A percentile compares a stretch with the other conserved stretches of the same genome.
Conservation (phyloP, 2,113 vertebrate genomes). For the Panthera leo region DNA sequence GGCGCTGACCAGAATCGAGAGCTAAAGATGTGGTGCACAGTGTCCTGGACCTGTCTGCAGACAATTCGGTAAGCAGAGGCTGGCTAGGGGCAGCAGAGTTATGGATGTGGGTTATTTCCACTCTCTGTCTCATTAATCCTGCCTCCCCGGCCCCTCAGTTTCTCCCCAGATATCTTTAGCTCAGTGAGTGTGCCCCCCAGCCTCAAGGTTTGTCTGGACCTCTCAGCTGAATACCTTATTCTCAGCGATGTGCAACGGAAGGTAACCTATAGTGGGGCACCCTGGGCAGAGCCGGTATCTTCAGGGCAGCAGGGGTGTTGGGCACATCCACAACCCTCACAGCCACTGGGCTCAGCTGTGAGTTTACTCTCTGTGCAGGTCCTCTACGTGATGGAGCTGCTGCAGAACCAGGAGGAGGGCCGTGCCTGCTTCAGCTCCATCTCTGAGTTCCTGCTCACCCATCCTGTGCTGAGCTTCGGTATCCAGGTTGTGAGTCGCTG, state of each 20-base stretch:
- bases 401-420: slow-evolving; percentile 96
- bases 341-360: not conserved
- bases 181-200: slow-evolving; percentile 90
- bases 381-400: slow-evolving; percentile 97
- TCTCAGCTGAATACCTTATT: slow-evolving; percentile 95
- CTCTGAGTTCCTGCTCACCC: slow-evolving; percentile 98
- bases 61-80: slow-evolving; percentile 89
- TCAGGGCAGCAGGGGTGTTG: not conserved
- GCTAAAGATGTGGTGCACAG: slow-evolving; percentile 98
- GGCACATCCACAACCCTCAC: not conserved
- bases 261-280: slow-evolving; percentile 82
- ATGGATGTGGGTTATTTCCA: not conserved
- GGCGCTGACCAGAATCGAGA: slow-evolving; percentile 98
- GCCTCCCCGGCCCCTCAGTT: slow-evolving; percentile 82
- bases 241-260: slow-evolving; percentile 97
- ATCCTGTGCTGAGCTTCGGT: slow-evolving; percentile 97
- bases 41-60: slow-evolving; percentile 98
- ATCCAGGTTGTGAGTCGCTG: slow-evolving; percentile 93
- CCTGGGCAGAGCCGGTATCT: not conserved
- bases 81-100: not conserved
- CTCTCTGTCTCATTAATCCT: not conserved
- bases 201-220: slow-evolving; percentile 96
- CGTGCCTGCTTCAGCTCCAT: slow-evolving; percentile 96
- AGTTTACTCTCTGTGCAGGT: slow-evolving; percentile 84
- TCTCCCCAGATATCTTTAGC: slow-evolving; percentile 95